Conservation (phyloP, 2,113 vertebrate genomes). For the Lophius piscatorius region DNA sequence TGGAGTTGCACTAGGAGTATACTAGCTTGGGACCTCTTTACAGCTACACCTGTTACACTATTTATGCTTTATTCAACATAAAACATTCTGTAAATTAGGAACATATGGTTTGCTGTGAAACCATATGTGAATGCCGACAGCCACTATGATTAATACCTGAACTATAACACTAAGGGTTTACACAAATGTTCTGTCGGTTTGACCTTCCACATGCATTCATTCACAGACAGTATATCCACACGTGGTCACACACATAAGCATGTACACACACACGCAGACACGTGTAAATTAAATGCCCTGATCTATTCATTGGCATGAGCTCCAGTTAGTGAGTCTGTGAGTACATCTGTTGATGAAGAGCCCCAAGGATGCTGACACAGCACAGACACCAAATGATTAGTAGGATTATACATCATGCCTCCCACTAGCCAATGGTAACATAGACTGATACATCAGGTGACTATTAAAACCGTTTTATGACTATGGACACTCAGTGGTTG, state of each 20-base stretch:
- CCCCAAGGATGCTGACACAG: slow-evolving; percentile 68
- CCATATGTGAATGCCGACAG: too few relatives aligned
- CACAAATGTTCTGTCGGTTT: slow-evolving; percentile 12
- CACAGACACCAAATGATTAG: slow-evolving; percentile 53
- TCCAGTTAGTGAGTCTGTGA: slow-evolving; percentile 25
- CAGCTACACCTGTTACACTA: background rate
- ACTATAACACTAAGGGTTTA: background rate
- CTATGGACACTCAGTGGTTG: background rate
- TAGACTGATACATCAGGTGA: slow-evolving; percentile 59
- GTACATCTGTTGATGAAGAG: slow-evolving; percentile 57
- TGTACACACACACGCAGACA: slow-evolving; percentile 1
- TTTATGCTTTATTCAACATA: too few relatives aligned
- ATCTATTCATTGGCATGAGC: slow-evolving; percentile 33
- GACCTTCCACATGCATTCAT: slow-evolving; percentile 3
- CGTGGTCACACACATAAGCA: slow-evolving; percentile 15
- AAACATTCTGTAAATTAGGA: background rate
- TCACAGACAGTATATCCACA: background rate
- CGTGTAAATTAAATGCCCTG: slow-evolving; percentile 23
- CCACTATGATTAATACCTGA: slow-evolving; percentile 9
- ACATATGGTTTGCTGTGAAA: too few relatives aligned
- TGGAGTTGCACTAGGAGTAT: too few relatives aligned
- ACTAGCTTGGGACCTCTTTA: too few relatives aligned
- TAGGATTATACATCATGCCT: slow-evolving; percentile 65
- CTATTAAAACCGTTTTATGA: slow-evolving; percentile 26
- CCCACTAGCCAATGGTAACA: slow-evolving; percentile 55